A percentile compares a stretch with the other conserved stretches of the same genome.
These are phyloP conservation scores for Diuraphis noxia DNA, from an alignment of 1,140 invertebrate genomes.

Conservation along the genomic window DNA sequence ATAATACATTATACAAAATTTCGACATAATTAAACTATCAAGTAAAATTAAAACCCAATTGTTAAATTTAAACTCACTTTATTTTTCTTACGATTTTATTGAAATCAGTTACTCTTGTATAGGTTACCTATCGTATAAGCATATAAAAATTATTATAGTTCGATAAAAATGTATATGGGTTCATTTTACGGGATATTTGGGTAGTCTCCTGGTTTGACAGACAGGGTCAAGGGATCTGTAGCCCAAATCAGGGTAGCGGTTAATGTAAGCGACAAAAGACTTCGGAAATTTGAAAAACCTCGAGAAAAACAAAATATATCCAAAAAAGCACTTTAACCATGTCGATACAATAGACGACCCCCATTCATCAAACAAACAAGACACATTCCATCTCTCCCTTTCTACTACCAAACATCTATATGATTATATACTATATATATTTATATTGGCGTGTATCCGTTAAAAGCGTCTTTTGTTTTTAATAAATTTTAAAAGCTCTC, in stretches of 20 bases:
- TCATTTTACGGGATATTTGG: neutral
- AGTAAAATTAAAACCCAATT: neutral
- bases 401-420: neutral
- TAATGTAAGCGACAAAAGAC: neutral
- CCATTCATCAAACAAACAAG: conserved; percentile 42
- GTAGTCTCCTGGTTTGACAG: neutral
- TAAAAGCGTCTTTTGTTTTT: conserved; percentile 43
- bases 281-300: neutral
- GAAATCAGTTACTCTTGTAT: neutral
- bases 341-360: conserved; percentile 16
- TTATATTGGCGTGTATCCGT: conserved; percentile 18
- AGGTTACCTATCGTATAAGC: neutral
- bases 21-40: neutral
- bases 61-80: neutral
- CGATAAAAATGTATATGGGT: neutral
- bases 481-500: conserved; percentile 35
- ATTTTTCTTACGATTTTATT: neutral
- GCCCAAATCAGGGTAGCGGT: neutral
- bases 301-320: conserved; percentile 29
- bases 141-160: neutral
- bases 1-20: neutral
- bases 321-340: conserved; percentile 38
- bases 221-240: neutral
- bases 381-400: neutral
- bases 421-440: neutral